Percentiles rank a stretch among this genome's conserved stretches.
phyloP scores from a whole-genome alignment of 2,797 vertebrate genomes.

The Catamblyrhynchus diadema region DNA sequence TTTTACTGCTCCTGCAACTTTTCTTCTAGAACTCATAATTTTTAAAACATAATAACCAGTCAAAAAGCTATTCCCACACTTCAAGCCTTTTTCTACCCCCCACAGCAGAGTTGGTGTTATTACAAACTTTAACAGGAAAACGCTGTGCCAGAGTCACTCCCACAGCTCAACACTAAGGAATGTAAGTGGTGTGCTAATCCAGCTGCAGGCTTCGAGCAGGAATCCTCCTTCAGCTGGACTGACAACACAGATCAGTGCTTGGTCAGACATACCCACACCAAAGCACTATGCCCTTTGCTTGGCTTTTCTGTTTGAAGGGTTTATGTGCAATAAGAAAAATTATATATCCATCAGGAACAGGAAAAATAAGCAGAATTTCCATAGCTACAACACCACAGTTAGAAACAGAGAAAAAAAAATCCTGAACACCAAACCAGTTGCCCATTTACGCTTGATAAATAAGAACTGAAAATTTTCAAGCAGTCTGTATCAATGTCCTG shows the following conservation, averaged over 20 bases:
- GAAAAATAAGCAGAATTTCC: not conserved
- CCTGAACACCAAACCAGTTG: not conserved
- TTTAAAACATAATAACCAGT: not conserved
- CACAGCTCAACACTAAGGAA: conserved; percentile 16
- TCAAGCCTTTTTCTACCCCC: not conserved
- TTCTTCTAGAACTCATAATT: not conserved
- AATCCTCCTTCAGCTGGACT: not conserved
- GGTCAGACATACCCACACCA: not conserved
- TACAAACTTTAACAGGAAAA: not conserved
- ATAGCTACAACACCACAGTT: not conserved
- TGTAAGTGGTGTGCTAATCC: not conserved
- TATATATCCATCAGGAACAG: not conserved
- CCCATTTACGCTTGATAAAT: not conserved
- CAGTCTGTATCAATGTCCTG: not conserved
- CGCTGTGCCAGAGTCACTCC: not conserved
- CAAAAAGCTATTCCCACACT: not conserved
- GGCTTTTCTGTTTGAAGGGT: not conserved
- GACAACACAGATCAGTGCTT: not conserved
- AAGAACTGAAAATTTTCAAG: not conserved
- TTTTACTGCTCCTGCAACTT: not conserved
- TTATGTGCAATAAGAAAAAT: not conserved
- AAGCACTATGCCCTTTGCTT: not conserved
- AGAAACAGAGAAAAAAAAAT: not conserved
- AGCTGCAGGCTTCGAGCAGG: not conserved
- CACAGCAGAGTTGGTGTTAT: not conserved